phyloP scores from a whole-genome alignment of 2,113 vertebrate genomes.

The Mellivora capensis region DNA sequence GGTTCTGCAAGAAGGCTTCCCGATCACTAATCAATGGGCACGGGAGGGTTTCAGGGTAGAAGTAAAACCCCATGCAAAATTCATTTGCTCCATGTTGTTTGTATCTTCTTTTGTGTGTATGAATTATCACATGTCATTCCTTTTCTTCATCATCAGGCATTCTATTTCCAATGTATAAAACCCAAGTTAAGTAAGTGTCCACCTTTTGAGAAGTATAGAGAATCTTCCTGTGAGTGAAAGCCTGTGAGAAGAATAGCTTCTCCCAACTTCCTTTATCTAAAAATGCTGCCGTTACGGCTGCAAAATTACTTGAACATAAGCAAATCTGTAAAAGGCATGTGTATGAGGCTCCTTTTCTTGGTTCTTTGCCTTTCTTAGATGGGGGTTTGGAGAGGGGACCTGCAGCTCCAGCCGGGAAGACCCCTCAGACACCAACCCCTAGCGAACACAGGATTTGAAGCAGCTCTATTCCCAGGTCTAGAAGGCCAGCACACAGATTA shows the following conservation, averaged over 20 bases:
- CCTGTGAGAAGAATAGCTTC: background rate
- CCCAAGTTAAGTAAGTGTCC: background rate
- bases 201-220: background rate
- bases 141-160: background rate
- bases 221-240: background rate
- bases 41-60: background rate
- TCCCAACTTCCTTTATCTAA: background rate
- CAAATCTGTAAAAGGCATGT: background rate
- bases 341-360: background rate
- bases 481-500: background rate
- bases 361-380: background rate
- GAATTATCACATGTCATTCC: background rate
- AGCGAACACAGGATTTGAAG: fast-evolving
- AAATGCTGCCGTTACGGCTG: background rate
- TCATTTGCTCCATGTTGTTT: background rate
- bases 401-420: background rate
- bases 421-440: background rate
- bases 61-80: background rate
- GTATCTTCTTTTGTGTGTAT: background rate
- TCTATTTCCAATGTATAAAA: background rate
- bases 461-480: fast-evolving
- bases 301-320: background rate
- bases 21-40: background rate
- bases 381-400: too few species aligned
- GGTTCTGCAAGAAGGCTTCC: background rate